A percentile compares a stretch with the other conserved stretches of the same genome.
Conservation (phyloP, 2,888 invertebrate species). For the Abscondita cerata region DNA sequence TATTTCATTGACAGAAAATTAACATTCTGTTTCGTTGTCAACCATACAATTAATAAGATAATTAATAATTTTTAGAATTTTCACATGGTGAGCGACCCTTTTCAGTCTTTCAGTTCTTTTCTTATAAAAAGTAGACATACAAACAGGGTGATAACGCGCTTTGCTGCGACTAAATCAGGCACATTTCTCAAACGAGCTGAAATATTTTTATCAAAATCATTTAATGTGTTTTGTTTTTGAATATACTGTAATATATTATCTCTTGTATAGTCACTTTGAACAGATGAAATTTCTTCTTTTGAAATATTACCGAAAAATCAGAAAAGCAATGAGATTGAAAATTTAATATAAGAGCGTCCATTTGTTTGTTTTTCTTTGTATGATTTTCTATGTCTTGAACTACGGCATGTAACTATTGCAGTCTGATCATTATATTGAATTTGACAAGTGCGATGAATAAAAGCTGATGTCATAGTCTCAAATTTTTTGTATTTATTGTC, state of each 20-base stretch:
- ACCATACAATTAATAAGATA: conserved; percentile 42
- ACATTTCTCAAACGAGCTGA: conserved; percentile 18
- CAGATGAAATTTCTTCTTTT: too few species aligned
- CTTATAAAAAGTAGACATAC: conserved; percentile 42
- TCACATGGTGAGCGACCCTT: conserved; percentile 41
- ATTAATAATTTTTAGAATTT: conserved; percentile 40
- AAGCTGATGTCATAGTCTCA: conserved; percentile 36
- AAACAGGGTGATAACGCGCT: conserved; percentile 43
- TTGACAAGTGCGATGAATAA: conserved; percentile 38
- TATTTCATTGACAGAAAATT: conserved; percentile 42
- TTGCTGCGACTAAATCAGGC: conserved; percentile 39
- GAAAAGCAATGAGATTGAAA: conserved; percentile 39
- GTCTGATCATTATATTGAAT: conserved; percentile 35
- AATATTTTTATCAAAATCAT: conserved; percentile 41
- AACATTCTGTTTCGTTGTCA: conserved; percentile 40
- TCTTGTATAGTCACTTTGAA: too few species aligned
- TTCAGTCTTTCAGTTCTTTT: conserved; percentile 39
- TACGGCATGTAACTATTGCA: conserved; percentile 35
- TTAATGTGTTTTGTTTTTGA: conserved; percentile 29
- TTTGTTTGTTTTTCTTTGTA: conserved; percentile 27
- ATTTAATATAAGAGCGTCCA: conserved; percentile 38
- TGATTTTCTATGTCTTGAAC: conserved; percentile 34
- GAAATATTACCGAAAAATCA: too few species aligned
- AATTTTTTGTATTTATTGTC: conserved; percentile 39
- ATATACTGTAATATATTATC: too few species aligned